A percentile compares a stretch with the other conserved stretches of the same genome.
Conservation (phyloP, 2,113 vertebrate genomes). For the Motacilla tschutschensis region DNA sequence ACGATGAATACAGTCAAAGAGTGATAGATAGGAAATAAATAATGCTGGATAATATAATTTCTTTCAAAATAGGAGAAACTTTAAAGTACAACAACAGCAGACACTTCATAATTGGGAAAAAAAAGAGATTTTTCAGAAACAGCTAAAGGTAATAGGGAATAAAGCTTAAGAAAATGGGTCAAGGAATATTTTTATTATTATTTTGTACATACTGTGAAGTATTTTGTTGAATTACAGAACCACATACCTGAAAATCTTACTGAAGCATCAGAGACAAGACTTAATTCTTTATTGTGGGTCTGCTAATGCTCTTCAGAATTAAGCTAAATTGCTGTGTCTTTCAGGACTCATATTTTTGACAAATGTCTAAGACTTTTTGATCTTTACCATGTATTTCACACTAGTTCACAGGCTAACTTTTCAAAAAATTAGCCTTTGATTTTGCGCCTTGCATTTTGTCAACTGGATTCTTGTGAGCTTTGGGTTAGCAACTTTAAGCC, state of each 20-base stretch:
- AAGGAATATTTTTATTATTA: slow-evolving; percentile 47
- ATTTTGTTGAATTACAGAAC: slow-evolving; percentile 42
- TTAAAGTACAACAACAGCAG: not conserved
- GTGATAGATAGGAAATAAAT: not conserved
- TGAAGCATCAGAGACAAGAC: slow-evolving; percentile 24
- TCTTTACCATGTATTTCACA: slow-evolving; percentile 29
- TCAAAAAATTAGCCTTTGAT: slow-evolving; percentile 51
- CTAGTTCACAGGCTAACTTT: slow-evolving; percentile 28
- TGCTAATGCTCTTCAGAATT: slow-evolving; percentile 54
- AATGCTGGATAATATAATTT: not conserved
- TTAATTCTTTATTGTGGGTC: slow-evolving; percentile 52
- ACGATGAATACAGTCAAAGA: not conserved
- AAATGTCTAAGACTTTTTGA: slow-evolving; percentile 60
- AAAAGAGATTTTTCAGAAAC: not conserved
- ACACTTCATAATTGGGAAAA: not conserved
- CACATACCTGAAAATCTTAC: slow-evolving; percentile 50
- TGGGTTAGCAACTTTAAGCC: slow-evolving; percentile 60
- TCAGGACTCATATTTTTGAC: slow-evolving; percentile 53
- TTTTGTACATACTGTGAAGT: slow-evolving; percentile 3
- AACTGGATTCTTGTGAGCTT: slow-evolving; percentile 47
- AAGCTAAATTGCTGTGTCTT: slow-evolving; percentile 50
- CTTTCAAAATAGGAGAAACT: slow-evolving; percentile 3
- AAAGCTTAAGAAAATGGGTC: slow-evolving; percentile 43
- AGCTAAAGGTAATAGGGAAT: slow-evolving; percentile 43
- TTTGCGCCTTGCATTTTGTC: slow-evolving; percentile 51